phyloP scores from a whole-genome alignment of 2,797 vertebrate species.

The Gila robusta region DNA sequence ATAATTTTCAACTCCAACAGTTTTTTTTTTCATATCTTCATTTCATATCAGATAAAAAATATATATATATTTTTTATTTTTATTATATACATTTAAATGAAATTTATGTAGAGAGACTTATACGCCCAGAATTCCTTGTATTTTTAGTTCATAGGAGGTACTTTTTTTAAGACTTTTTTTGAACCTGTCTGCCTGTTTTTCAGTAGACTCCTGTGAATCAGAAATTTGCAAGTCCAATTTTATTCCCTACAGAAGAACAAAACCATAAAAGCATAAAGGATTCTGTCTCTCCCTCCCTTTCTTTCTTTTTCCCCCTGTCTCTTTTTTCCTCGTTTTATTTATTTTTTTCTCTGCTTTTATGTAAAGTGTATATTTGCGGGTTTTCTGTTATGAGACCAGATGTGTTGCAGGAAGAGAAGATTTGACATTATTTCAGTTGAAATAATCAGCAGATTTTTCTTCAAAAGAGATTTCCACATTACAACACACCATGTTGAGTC shows the following conservation, averaged over 20 bases:
- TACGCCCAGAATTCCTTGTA: neutral
- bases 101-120: neutral
- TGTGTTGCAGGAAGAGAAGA: slow-evolving; percentile 19
- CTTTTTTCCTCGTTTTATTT: slow-evolving; percentile 56
- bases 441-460: slow-evolving; percentile 24
- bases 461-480: neutral
- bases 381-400: slow-evolving; percentile 5
- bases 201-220: slow-evolving; percentile 74
- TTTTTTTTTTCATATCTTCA: too few relatives aligned
- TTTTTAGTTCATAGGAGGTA: neutral
- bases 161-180: slow-evolving; percentile 35
- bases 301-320: neutral
- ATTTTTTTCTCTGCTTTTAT: slow-evolving; percentile 41
- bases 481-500: neutral
- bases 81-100: neutral
- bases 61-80: too few relatives aligned
- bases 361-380: slow-evolving; percentile 9
- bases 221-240: slow-evolving; percentile 90
- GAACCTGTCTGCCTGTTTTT: slow-evolving; percentile 38
- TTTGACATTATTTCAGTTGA: slow-evolving; percentile 12
- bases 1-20: too few relatives aligned
- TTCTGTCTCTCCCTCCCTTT: slow-evolving; percentile 72
- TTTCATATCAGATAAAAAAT: too few relatives aligned
- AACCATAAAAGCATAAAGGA: slow-evolving; percentile 57
- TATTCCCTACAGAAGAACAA: slow-evolving; percentile 74